A percentile compares a stretch with the other conserved stretches of the same genome.
Conservation (phyloP, 2,888 invertebrate species). For the Eledone cirrhosa region DNA sequence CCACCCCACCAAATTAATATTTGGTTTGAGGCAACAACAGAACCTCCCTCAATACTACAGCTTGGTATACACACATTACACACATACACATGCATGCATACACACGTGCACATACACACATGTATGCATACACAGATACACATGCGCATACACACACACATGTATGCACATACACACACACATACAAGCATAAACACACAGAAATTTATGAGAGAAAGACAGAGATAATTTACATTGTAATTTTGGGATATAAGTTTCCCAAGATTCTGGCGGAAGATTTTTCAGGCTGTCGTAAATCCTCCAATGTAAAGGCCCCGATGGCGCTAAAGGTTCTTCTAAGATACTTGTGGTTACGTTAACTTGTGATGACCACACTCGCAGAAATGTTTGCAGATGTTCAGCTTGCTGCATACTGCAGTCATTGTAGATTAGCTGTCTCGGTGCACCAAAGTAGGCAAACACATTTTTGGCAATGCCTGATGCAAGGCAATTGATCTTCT, state of each 20-base stretch:
- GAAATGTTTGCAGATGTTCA: background rate
- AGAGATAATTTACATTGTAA: slow-evolving; percentile 22
- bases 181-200: no score
- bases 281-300: background rate
- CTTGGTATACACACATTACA: no score
- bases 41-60: no score
- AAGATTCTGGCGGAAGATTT: background rate
- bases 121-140: background rate
- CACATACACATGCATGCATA: no score
- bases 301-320: slow-evolving; percentile 14
- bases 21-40: no score
- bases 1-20: no score
- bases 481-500: background rate
- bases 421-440: slow-evolving; percentile 20
- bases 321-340: background rate
- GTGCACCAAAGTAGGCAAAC: slow-evolving; percentile 19
- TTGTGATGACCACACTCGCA: background rate
- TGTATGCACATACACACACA: no score
- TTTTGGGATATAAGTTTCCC: slow-evolving; percentile 16
- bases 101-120: no score
- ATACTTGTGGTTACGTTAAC: slow-evolving; percentile 15
- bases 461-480: slow-evolving; percentile 20
- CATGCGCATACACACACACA: no score
- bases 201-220: no score
- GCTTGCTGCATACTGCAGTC: background rate